A percentile compares a stretch with the other conserved stretches of the same genome.
phyloP scores from a whole-genome alignment of 1,140 invertebrate genomes.

The Ceratoteleas bidentatus region DNA sequence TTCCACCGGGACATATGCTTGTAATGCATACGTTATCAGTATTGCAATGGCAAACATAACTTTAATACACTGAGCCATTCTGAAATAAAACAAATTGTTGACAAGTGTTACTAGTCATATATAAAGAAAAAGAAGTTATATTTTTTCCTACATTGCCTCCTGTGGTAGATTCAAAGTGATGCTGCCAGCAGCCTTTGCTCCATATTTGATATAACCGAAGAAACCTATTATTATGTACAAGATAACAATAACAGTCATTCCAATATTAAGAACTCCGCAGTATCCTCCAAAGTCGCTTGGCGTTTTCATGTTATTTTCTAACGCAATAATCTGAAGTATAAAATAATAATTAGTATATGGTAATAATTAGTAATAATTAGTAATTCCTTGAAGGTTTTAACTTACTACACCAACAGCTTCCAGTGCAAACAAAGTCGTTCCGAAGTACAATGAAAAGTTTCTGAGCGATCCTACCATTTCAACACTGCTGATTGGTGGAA shows the following conservation, averaged over 20 bases:
- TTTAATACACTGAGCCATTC: constrained; percentile 86
- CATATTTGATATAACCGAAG: constrained; percentile 90
- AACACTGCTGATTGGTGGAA: constrained; percentile 83
- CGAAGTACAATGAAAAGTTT: constrained; percentile 89
- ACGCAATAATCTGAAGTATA: constrained; percentile 86
- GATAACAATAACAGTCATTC: constrained; percentile 88
- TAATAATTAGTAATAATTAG: not conserved
- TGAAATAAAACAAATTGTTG: constrained; percentile 39
- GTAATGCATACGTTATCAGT: constrained; percentile 91
- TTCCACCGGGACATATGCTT: constrained; percentile 94
- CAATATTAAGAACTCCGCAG: constrained; percentile 89
- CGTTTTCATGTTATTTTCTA: constrained; percentile 93
- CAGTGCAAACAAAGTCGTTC: constrained; percentile 93
- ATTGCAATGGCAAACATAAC: constrained; percentile 90
- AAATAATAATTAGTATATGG: constrained; percentile 3
- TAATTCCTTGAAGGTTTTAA: constrained; percentile 49
- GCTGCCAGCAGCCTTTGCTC: constrained; percentile 83
- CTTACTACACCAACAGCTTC: constrained; percentile 94
- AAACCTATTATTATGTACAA: constrained; percentile 89
- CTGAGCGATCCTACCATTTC: constrained; percentile 82
- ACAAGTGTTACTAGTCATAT: no score
- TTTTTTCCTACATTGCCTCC: constrained; percentile 78
- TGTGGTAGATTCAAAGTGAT: constrained; percentile 86
- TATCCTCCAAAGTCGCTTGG: constrained; percentile 86
- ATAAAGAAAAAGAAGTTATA: not conserved